These are phyloP conservation scores for Philereme transversata DNA, from an alignment of 2,888 invertebrate genomes.

Conservation along the genomic window DNA sequence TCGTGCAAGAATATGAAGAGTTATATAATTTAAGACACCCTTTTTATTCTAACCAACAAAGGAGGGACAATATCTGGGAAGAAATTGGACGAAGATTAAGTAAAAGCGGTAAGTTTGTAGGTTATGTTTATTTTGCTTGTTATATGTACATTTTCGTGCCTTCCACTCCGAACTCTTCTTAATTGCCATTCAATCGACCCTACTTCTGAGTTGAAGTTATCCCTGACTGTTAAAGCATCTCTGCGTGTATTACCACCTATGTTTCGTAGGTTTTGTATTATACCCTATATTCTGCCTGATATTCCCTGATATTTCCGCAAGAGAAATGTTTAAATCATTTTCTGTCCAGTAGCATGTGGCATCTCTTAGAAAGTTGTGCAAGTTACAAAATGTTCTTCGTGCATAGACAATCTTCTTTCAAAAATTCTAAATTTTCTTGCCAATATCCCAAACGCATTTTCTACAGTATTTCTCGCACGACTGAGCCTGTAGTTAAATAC, in stretches of 20 bases:
- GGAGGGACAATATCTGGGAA: constrained; percentile 16
- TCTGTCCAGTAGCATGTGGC: constrained; percentile 18
- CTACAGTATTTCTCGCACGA: constrained; percentile 21
- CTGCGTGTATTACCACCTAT: too few relatives aligned
- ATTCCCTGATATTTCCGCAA: neutral
- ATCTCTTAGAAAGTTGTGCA: constrained; percentile 17
- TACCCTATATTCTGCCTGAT: too few relatives aligned
- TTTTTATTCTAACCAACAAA: constrained; percentile 12
- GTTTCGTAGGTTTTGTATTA: neutral
- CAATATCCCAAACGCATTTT: too few relatives aligned
- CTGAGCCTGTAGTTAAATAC: constrained; percentile 12
- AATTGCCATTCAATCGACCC: constrained; percentile 9
- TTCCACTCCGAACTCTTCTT: constrained; percentile 13
- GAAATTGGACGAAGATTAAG: constrained; percentile 12
- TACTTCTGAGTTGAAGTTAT: constrained; percentile 8
- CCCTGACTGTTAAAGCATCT: too few relatives aligned
- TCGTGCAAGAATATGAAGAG: constrained; percentile 2
- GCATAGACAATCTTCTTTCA: constrained; percentile 15
- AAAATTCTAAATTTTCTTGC: neutral
- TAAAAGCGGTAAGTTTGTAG: constrained; percentile 12
- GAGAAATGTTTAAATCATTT: constrained; percentile 7
- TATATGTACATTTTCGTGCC: constrained; percentile 8
- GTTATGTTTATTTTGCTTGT: constrained; percentile 7
- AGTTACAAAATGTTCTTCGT: constrained; percentile 8
- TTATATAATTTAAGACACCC: constrained; percentile 16